Evolutionary conservation across 2,797 vertebrate genomes (phyloP).

Genomic region (Knipowitschia caucasica): DNA sequence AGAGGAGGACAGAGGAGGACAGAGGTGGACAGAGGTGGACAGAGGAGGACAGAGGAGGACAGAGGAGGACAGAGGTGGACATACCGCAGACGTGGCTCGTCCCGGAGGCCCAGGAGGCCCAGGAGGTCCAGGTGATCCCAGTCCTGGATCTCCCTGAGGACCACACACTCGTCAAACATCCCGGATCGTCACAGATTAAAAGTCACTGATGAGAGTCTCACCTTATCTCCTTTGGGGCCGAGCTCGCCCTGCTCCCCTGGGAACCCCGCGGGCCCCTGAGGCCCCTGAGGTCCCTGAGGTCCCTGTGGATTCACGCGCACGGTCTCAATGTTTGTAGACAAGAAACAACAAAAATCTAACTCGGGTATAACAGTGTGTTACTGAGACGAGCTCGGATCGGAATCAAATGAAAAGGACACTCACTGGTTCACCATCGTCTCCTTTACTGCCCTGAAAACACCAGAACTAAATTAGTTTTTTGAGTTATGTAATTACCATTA

Average conservation of each 20-base stretch:
- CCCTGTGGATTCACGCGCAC: constrained; percentile 60
- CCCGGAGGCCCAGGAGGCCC: constrained; percentile 77
- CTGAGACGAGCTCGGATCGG: not conserved
- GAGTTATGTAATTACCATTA: too few species aligned
- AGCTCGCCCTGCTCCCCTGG: constrained; percentile 75
- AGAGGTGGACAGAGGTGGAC: not conserved
- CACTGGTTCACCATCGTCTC: constrained; percentile 66
- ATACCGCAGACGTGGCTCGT: constrained; percentile 17
- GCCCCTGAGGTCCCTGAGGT: constrained; percentile 71
- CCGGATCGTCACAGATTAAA: not conserved
- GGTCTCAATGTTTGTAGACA: not conserved
- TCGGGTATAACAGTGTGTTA: too few species aligned
- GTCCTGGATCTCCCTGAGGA: constrained; percentile 75
- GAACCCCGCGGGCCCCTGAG: constrained; percentile 70
- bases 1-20: not conserved
- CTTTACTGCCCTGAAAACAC: constrained; percentile 73
- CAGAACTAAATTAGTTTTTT: constrained; percentile 20
- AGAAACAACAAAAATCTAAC: too few species aligned
- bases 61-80: not conserved
- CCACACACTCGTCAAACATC: not conserved
- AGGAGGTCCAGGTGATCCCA: constrained; percentile 76
- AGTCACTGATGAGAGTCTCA: constrained; percentile 29
- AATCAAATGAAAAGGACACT: constrained; percentile 48
- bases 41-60: not conserved
- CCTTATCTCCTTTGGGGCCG: constrained; percentile 81